Conservation (phyloP, 1,140 invertebrate species). For the Ceratitis capitata region DNA sequence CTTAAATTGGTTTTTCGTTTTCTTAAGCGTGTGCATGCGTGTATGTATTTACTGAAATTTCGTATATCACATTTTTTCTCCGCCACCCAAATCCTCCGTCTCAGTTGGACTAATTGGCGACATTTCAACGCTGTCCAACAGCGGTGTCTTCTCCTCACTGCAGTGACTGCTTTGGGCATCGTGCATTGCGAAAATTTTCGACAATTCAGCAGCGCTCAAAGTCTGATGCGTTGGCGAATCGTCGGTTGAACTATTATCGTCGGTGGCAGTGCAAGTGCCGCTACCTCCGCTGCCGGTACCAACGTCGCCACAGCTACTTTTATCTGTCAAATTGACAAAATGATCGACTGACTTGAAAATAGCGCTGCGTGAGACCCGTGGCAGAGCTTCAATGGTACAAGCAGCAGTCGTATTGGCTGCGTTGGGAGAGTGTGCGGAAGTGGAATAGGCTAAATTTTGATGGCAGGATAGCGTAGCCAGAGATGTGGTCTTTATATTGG, state of each 20-base stretch:
- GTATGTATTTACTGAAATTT: conserved; percentile 12
- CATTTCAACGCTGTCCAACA: conserved; percentile 64
- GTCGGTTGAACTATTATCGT: conserved; percentile 53
- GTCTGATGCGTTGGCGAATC: conserved; percentile 58
- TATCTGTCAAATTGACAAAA: background rate
- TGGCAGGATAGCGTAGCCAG: conserved; percentile 61
- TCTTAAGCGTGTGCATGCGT: background rate
- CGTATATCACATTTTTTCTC: conserved; percentile 53
- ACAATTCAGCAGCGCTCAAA: conserved; percentile 57
- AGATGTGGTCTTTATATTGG: conserved; percentile 64
- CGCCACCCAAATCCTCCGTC: conserved; percentile 48
- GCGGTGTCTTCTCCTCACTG: conserved; percentile 63
- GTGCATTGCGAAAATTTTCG: conserved; percentile 61
- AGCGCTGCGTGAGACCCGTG: conserved; percentile 13
- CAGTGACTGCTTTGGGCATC: conserved; percentile 52
- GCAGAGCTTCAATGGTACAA: background rate
- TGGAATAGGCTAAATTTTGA: conserved; percentile 57
- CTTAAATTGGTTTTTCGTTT: background rate
- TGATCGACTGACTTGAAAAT: conserved; percentile 20
- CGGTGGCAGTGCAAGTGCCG: conserved; percentile 45
- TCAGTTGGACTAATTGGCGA: conserved; percentile 64
- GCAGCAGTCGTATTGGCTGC: background rate
- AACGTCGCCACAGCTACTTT: background rate
- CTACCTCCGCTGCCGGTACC: conserved; percentile 41
- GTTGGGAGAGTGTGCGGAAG: conserved; percentile 47